phyloP scores from a whole-genome alignment of 92 coral and sea anemone species.

The Muricea muricata region DNA sequence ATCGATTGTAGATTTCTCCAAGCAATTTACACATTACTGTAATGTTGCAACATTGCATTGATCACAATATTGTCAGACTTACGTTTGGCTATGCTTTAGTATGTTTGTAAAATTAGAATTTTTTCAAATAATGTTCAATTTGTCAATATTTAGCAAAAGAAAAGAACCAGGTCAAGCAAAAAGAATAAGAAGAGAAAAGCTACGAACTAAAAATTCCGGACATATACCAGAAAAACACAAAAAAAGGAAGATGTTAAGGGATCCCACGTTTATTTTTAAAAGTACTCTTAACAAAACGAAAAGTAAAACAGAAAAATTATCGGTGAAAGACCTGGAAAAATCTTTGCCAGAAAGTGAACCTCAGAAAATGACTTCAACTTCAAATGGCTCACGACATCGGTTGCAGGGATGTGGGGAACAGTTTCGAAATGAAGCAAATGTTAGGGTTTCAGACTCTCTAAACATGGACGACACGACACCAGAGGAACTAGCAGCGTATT shows the following conservation, averaged over 20 bases:
- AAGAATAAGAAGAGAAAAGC: not conserved
- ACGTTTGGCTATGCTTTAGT: too few relatives aligned
- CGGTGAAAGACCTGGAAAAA: not conserved
- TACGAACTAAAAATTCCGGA: not conserved
- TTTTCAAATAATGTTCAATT: too few relatives aligned
- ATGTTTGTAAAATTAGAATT: too few relatives aligned
- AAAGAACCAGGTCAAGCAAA: not conserved
- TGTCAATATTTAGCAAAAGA: not conserved
- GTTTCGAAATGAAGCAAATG: slow-evolving; percentile 69
- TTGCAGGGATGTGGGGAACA: slow-evolving; percentile 84
- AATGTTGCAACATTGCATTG: too few relatives aligned
- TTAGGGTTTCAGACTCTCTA: slow-evolving; percentile 51
- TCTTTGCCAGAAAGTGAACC: not conserved
- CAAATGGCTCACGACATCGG: not conserved
- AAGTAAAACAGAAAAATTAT: not conserved
- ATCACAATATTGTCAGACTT: too few relatives aligned
- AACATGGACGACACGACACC: slow-evolving; percentile 97
- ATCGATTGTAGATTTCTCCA: too few relatives aligned
- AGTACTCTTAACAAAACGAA: slow-evolving; percentile 23
- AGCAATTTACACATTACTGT: too few relatives aligned
- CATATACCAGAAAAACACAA: slow-evolving; percentile 12
- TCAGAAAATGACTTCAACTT: not conserved
- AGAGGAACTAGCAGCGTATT: slow-evolving; percentile 95
- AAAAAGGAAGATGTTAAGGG: slow-evolving; percentile 68
- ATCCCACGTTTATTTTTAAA: slow-evolving; percentile 83